phyloP scores from a whole-genome alignment of 2,888 invertebrate genomes.

The Phaedon cochleariae region DNA sequence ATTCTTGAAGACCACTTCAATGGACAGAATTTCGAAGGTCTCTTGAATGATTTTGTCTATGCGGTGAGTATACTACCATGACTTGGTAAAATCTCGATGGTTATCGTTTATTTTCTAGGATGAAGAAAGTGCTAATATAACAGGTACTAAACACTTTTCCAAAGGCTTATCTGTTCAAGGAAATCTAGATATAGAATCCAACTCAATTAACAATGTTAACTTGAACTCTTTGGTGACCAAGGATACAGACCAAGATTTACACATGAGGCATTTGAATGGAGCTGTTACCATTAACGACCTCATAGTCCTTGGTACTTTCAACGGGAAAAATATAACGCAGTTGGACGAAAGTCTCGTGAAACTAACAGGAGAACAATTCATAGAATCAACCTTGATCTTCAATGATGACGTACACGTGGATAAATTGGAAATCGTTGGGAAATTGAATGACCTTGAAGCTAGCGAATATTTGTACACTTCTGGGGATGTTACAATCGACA shows the following conservation, averaged over 20 bases:
- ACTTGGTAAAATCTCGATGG: not conserved
- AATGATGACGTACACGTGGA: constrained; percentile 50
- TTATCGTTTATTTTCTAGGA: constrained; percentile 43
- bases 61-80: constrained; percentile 45
- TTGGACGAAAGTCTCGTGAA: constrained; percentile 60
- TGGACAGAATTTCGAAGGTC: constrained; percentile 54
- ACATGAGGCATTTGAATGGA: constrained; percentile 58
- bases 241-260: constrained; percentile 63
- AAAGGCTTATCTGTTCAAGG: constrained; percentile 57
- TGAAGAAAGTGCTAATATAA: constrained; percentile 56
- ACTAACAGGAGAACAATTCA: constrained; percentile 58
- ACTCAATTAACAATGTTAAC: constrained; percentile 61
- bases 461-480: constrained; percentile 48
- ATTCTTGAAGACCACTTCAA: constrained; percentile 61
- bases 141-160: constrained; percentile 63
- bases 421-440: constrained; percentile 55
- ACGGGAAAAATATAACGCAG: constrained; percentile 61
- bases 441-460: constrained; percentile 58
- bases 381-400: constrained; percentile 60
- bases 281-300: constrained; percentile 63
- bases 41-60: constrained; percentile 64
- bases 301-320: constrained; percentile 58
- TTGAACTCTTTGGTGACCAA: constrained; percentile 63
- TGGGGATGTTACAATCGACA: constrained; percentile 32
- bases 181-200: constrained; percentile 60